Conservation (phyloP, 2,888 invertebrate genomes). For the Tanypteryx hageni region DNA sequence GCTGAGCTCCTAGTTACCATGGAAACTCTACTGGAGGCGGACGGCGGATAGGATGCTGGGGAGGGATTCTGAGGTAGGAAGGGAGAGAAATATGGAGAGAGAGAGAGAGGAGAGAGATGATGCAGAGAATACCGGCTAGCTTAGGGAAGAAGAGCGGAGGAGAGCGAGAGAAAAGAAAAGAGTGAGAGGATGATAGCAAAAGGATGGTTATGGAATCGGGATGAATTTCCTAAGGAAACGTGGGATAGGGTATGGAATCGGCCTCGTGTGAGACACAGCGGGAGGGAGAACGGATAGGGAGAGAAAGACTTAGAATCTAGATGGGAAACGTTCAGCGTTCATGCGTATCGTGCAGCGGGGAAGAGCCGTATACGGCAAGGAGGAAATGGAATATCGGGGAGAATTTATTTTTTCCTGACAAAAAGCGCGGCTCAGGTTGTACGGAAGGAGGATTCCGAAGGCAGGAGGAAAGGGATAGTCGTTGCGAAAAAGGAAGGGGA, state of each 20-base stretch:
- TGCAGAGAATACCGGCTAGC: background rate
- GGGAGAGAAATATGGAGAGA: background rate
- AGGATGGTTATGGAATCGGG: slow-evolving; percentile 23
- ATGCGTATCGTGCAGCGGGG: too few species aligned
- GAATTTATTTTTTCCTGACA: too few species aligned
- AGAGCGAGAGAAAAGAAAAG: background rate
- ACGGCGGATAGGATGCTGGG: background rate
- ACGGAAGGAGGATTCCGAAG: too few species aligned
- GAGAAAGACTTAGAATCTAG: too few species aligned
- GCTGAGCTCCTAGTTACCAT: slow-evolving; percentile 40
- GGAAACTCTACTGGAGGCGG: slow-evolving; percentile 5
- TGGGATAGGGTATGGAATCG: background rate
- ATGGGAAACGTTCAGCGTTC: too few species aligned
- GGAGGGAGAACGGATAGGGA: too few species aligned
- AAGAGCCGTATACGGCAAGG: too few species aligned
- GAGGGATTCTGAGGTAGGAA: background rate
- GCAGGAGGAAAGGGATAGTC: too few species aligned
- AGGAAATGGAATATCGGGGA: too few species aligned
- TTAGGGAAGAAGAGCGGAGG: background rate
- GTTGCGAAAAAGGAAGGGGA: too few species aligned
- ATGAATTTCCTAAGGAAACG: background rate
- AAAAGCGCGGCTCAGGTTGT: too few species aligned
- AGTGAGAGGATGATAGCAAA: too few species aligned
- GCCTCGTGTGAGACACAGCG: background rate
- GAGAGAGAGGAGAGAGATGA: background rate